phyloP scores from a whole-genome alignment of 2,113 vertebrate species.

The Pelobates fuscus region DNA sequence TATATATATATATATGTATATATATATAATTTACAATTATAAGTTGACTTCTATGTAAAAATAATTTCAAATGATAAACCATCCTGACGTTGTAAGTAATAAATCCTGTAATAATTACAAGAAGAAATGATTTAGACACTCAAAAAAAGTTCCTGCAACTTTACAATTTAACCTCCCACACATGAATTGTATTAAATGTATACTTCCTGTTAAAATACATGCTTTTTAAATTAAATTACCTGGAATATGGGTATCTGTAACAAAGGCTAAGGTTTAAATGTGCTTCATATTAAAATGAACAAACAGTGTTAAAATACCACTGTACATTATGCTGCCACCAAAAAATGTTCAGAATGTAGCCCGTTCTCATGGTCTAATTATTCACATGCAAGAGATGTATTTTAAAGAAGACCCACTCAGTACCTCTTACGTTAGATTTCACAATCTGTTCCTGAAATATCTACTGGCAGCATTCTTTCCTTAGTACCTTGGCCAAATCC shows the following conservation, averaged over 20 bases:
- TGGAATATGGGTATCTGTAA: slow-evolving; percentile 4
- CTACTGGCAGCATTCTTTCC: too few species aligned
- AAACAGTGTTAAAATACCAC: slow-evolving; percentile 6
- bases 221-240: slow-evolving; percentile 11
- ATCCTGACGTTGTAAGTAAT: not conserved
- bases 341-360: not conserved
- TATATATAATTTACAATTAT: too few species aligned
- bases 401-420: not conserved
- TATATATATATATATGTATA: too few species aligned
- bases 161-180: not conserved
- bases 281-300: not conserved
- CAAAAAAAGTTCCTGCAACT: not conserved
- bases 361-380: not conserved
- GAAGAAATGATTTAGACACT: not conserved
- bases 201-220: not conserved
- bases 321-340: not conserved
- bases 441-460: too few species aligned
- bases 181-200: slow-evolving; percentile 4
- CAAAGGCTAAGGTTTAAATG: not conserved
- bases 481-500: too few species aligned
- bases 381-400: not conserved
- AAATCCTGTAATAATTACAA: not conserved
- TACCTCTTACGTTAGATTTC: too few species aligned
- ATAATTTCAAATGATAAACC: too few species aligned
- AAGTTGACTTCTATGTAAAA: too few species aligned